phyloP scores from a whole-genome alignment of 2,888 invertebrate species.

The Neoascia interrupta region DNA sequence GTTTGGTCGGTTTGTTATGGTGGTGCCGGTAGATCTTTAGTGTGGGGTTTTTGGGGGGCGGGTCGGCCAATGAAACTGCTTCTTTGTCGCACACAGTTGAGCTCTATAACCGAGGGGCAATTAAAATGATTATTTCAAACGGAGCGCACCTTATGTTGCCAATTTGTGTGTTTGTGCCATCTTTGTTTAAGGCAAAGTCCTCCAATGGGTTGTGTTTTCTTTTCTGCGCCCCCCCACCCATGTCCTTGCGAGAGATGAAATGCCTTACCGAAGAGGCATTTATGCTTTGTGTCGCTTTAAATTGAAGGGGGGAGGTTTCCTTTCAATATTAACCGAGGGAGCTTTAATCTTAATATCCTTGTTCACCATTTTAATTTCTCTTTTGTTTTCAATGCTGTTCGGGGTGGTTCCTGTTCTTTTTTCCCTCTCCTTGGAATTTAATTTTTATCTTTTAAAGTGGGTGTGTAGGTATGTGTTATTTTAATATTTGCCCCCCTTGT shows the following conservation, averaged over 20 bases:
- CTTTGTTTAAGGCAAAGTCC: constrained; percentile 8
- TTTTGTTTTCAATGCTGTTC: constrained; percentile 45
- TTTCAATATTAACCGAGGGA: constrained; percentile 38
- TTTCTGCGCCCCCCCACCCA: constrained; percentile 4
- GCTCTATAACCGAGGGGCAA: constrained; percentile 47
- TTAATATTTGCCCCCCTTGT: constrained; percentile 31
- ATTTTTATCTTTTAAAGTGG: constrained; percentile 29
- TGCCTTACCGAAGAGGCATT: constrained; percentile 35
- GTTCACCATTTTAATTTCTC: constrained; percentile 49
- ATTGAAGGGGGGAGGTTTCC: not conserved
- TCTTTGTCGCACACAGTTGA: constrained; percentile 12
- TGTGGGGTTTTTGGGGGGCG: too few relatives aligned
- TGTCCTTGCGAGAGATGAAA: constrained; percentile 37
- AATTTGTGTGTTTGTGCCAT: constrained; percentile 24
- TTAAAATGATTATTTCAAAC: constrained; percentile 69
- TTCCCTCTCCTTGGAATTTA: not conserved
- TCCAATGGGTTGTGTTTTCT: constrained; percentile 1
- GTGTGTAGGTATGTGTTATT: constrained; percentile 37
- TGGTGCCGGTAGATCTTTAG: constrained; percentile 24
- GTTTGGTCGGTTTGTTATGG: constrained; percentile 44
- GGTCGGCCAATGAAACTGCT: constrained; percentile 2
- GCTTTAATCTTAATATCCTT: constrained; percentile 45
- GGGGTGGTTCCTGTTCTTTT: not conserved
- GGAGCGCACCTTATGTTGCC: constrained; percentile 58
- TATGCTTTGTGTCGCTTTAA: constrained; percentile 21